Evolutionary conservation across 1,140 invertebrate genomes (phyloP), one percentile per base, ranked within the genome.

Genomic region (Diorhabda elongata): DNA sequence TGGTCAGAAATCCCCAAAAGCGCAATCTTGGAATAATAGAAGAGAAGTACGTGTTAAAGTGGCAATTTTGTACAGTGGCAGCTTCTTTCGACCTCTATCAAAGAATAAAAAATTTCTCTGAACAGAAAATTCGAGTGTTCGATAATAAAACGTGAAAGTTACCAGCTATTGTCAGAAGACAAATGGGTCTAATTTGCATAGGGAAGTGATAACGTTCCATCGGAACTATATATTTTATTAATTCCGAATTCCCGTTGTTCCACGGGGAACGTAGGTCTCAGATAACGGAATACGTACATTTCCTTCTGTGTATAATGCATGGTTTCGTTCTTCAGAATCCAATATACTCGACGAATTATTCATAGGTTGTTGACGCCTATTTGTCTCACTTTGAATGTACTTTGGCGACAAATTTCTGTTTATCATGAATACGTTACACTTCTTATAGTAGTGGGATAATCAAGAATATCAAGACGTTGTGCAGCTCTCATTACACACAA

Each of bases 121-220:
- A 52, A 52, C 47, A n/a, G 47, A 4, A 52, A 52, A 52, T n/a
- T 52, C 47, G 47, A 52, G n/a, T 52, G n/a, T 52, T 3, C 47
- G 47, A 52, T 52, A 52, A 52, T 52, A 52, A 52, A 52, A 52
- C 47, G 47, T 52, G 47, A n/a, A 52, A 52, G 47, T 52, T 52
- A n/a, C 47, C 47, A 52, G 47, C 47, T n/a, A 52, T 52, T 52
- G 47, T 61, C 42, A 61, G 42, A 43, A 42, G 59, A 61, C 59
- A 61, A 61, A 61, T 61, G 59, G 59, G 42, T 41, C 26, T 42
- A 43, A 61, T 61, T 61, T 61, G 59, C 59, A 61, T 61, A 9
- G 42, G 4, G 42, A 61, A 61, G 59, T 61, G 42, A 61, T 61
- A 61, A 61, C 59, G 59, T 11, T 52, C 42, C 59, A 43, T 43